A percentile compares a stretch with the other conserved stretches of the same genome.
These are phyloP conservation scores for Hozukius guyotensis DNA, from an alignment of 2,797 vertebrate genomes.

Conservation along the genomic window DNA sequence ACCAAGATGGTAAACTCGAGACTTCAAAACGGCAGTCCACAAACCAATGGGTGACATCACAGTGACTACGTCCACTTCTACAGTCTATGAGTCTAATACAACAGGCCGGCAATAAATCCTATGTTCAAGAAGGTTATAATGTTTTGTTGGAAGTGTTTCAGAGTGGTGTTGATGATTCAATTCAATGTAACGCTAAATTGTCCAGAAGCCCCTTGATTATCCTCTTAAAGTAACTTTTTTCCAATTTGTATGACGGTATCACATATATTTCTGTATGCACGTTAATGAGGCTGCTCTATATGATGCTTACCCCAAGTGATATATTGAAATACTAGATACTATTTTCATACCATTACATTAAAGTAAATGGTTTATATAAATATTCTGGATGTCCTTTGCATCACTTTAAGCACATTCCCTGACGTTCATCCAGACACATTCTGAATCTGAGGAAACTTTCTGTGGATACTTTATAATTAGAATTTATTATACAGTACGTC, in stretches of 20 bases:
- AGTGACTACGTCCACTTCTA: no score
- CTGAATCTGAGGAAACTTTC: background rate
- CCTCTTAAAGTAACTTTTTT: background rate
- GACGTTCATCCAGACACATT: background rate
- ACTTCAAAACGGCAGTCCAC: no score
- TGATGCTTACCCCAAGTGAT: background rate
- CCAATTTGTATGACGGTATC: background rate
- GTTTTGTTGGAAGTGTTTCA: background rate
- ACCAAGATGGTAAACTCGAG: no score
- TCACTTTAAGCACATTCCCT: background rate
- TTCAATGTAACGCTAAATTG: background rate
- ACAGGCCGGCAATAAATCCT: background rate
- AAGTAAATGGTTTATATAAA: background rate
- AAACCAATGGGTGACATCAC: no score
- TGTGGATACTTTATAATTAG: background rate
- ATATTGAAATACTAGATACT: background rate
- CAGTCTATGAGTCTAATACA: background rate
- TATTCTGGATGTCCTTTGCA: background rate
- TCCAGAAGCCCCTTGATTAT: background rate
- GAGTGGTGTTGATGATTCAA: background rate
- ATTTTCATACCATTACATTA: background rate
- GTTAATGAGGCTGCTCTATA: background rate
- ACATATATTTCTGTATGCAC: background rate
- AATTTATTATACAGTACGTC: background rate
- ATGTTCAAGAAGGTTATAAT: background rate